phyloP scores from a whole-genome alignment of 2,113 vertebrate species.

The Cavia aperea region DNA sequence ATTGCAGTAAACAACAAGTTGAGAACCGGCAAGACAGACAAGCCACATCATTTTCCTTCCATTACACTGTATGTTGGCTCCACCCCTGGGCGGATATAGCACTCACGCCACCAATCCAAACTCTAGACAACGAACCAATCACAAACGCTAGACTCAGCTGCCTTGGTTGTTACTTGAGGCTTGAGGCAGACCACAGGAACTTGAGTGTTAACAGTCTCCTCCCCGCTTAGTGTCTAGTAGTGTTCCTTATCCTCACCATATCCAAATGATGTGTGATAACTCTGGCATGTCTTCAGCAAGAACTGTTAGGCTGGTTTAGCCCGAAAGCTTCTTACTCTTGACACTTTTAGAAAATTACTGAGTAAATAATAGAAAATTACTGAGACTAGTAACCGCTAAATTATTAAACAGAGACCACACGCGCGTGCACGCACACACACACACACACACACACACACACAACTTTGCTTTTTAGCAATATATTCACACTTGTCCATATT shows the following conservation, averaged over 20 bases:
- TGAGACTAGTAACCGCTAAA: neutral
- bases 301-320: neutral
- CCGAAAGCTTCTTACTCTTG: neutral
- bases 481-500: neutral
- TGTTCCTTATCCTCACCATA: neutral
- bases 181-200: no score
- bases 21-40: no score
- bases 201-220: no score
- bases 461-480: neutral
- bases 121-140: no score
- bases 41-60: no score
- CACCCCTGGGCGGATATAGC: no score
- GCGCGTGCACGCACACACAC: neutral
- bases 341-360: neutral
- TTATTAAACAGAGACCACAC: neutral
- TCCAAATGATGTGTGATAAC: neutral
- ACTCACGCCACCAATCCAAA: no score
- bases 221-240: neutral
- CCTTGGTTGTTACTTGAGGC: no score
- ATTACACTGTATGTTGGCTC: no score
- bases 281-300: neutral
- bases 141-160: no score
- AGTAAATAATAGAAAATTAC: neutral
- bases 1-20: no score
- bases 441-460: neutral